Evolutionary conservation across 2,888 invertebrate genomes (phyloP), one percentile per base, ranked within the genome.

Genomic region (Disparrhopalites patrizii): DNA sequence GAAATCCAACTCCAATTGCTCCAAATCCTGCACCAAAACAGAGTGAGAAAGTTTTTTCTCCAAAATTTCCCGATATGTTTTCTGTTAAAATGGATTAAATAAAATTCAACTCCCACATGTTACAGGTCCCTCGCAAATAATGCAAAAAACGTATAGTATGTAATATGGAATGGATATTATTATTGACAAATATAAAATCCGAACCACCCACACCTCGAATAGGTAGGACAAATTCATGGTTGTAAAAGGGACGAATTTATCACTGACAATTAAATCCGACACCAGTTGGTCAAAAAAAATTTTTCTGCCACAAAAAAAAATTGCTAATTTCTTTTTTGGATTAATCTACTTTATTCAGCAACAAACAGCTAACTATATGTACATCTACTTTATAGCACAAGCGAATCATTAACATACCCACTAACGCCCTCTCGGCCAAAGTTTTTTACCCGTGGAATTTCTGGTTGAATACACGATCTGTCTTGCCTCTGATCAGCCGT

Each of bases 371-470:
- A n/a, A n/a, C n/a, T n/a, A n/a, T n/a, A n/a, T n/a, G n/a, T n/a
- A n/a, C n/a, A n/a, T n/a, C n/a, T n/a, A n/a, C n/a, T n/a, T n/a
- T n/a, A n/a, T n/a, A n/a, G n/a, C n/a, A n/a, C n/a, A n/a, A n/a
- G n/a, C n/a, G n/a, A n/a, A n/a, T n/a, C n/a, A 28, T 54, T 30
- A 27, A 43, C 18, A 20, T 51, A 65, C 65, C 65, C 55, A 38
- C 65, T 65, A 15, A 27, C 20, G 28, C 65, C 65, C 18, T 65
- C 50, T 20, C 55, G 25, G 13, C 65, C 65, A 58, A 65, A 65
- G 20, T 54, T 65, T 18, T 50, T 51, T 38, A 28, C 52, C 25
- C 65, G 27, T 1, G 65, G 55, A 8, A 65, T 65, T 58, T 65
- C 65, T 10, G 65, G 65, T 28, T 58, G 18, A 50, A 65, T 65